Conservation (phyloP, 2,888 invertebrate species). For the Cremastobaeus sp. region DNA sequence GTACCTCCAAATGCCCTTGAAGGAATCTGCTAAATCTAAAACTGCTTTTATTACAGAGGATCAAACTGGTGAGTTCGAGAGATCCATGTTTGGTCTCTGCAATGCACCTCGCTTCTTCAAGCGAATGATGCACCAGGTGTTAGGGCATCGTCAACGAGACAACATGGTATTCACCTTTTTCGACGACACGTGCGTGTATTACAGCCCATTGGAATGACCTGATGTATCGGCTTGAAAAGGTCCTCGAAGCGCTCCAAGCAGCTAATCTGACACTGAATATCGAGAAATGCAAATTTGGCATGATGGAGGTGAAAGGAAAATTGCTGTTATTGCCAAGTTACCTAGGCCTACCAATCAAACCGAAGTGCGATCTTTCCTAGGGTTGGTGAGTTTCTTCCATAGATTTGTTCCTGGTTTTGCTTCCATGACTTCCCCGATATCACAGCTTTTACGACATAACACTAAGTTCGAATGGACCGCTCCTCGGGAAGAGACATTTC, state of each 20-base stretch:
- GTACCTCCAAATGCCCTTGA: conserved; percentile 40
- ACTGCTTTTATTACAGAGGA: conserved; percentile 46
- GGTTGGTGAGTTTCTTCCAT: conserved; percentile 24
- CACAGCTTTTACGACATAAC: neutral
- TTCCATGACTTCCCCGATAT: neutral
- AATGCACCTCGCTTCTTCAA: conserved; percentile 42
- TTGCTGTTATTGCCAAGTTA: conserved; percentile 7
- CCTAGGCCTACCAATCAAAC: neutral
- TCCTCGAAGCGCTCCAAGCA: neutral
- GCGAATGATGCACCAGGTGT: conserved; percentile 18
- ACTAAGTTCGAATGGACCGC: neutral
- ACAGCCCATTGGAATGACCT: neutral
- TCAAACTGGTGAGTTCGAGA: conserved; percentile 23
- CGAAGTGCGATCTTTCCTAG: conserved; percentile 3
- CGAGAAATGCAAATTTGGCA: conserved; percentile 13
- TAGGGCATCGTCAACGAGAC: conserved; percentile 1
- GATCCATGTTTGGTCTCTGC: conserved; percentile 38
- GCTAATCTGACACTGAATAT: conserved; percentile 19
- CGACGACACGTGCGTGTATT: conserved; percentile 13
- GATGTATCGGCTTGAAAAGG: neutral
- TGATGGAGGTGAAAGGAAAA: conserved; percentile 14
- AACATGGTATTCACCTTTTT: conserved; percentile 11
- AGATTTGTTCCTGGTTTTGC: neutral
- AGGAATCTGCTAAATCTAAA: conserved; percentile 20
- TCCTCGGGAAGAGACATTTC: neutral